Evolutionary conservation across 2,113 vertebrate species (phyloP).

Genomic region (Clarias macrocephalus): DNA sequence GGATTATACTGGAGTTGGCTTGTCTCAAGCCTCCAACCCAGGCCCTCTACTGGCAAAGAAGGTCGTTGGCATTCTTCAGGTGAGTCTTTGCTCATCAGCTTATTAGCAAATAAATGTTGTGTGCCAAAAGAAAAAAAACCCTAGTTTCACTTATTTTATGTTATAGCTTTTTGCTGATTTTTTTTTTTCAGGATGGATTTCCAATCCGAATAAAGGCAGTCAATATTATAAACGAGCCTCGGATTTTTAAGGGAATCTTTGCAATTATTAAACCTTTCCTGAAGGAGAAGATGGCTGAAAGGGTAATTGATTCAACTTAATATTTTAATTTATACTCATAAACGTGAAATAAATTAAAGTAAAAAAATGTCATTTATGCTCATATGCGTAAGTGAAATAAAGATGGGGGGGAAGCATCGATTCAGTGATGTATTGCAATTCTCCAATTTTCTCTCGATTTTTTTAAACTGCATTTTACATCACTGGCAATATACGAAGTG

Average conservation of each 20-base stretch:
- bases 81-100: conserved; percentile 60
- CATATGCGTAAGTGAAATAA: too few relatives aligned
- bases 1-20: conserved; percentile 94
- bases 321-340: not conserved
- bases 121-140: not conserved
- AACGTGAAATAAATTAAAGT: not conserved
- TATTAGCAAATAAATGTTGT: not conserved
- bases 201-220: conserved; percentile 98
- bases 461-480: too few relatives aligned
- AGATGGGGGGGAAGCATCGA: too few relatives aligned
- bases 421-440: too few relatives aligned
- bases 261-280: conserved; percentile 98
- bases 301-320: conserved; percentile 75
- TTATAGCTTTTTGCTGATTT: not conserved
- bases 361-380: not conserved
- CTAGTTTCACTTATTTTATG: not conserved
- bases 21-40: conserved; percentile 96
- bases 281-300: conserved; percentile 97
- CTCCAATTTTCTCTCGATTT: too few relatives aligned
- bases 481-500: too few relatives aligned
- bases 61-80: conserved; percentile 97
- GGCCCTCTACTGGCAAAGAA: conserved; percentile 98
- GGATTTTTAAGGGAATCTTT: conserved; percentile 98
- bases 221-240: conserved; percentile 94
- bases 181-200: conserved; percentile 85